Percentiles rank a stretch among this genome's conserved stretches.
These are phyloP conservation scores for Coilia nasus DNA, from an alignment of 2,797 vertebrate genomes.

Conservation along the genomic window DNA sequence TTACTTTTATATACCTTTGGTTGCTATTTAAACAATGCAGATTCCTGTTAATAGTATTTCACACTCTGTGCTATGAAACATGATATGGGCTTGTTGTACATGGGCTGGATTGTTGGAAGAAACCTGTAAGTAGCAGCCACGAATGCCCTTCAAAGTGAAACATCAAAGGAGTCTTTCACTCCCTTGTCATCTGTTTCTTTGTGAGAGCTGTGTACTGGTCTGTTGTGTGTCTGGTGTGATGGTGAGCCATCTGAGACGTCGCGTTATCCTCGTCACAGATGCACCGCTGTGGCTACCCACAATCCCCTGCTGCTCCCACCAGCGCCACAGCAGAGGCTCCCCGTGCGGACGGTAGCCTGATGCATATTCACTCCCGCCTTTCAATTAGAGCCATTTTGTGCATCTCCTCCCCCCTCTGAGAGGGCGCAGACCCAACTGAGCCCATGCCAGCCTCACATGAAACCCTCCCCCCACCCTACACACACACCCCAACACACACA, in stretches of 20 bases:
- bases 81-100: neutral
- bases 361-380: slow-evolving; percentile 42
- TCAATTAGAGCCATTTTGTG: slow-evolving; percentile 39
- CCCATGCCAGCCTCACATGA: neutral
- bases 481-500: too few species aligned
- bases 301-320: slow-evolving; percentile 12
- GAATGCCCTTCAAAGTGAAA: neutral
- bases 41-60: neutral
- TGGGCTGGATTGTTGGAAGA: neutral
- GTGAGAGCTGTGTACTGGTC: neutral
- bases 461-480: too few species aligned
- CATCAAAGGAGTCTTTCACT: neutral
- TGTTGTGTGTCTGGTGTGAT: neutral
- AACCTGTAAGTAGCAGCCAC: neutral
- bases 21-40: neutral
- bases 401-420: slow-evolving; percentile 30
- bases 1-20: neutral
- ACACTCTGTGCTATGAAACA: neutral
- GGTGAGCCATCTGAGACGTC: slow-evolving; percentile 7
- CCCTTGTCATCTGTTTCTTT: neutral
- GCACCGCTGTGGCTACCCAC: neutral
- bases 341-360: neutral
- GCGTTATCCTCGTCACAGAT: neutral
- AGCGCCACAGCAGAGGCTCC: neutral
- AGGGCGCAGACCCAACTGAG: neutral